Base-by-base conservation (phyloP, 2,888 invertebrate species). In the Sarcophaga caerulescens region DNA sequence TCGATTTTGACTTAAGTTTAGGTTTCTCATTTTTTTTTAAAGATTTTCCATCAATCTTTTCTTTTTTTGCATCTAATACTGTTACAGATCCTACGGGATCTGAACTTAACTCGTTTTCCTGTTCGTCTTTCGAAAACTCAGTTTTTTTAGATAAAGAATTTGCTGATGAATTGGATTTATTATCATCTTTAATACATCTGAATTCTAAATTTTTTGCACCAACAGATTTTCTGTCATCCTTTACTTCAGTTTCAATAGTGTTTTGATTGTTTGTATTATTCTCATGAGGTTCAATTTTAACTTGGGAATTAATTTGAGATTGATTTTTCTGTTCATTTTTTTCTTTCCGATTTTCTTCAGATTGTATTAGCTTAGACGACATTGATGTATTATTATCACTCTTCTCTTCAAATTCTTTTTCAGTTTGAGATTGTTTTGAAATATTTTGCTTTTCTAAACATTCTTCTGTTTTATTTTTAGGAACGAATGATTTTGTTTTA, bases 1-100 rank as follows among this genome's bases (percentile, higher is more conserved):
- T 65, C 57, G 52, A 23, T 23, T 62, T 23, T 52, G 52, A 14
- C 19, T 59, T 69, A 5, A 52, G 19, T 68, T 76, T 79, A 23
- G 1, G 21, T 19, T 59, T 80, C 14, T 60, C 47, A 2, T 57
- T 62, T 71, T 66, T 75, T 71, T 10, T 17, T 14, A 52, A 12
- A 52, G 52, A 52, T 14, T 52, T 14, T 52, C 17, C 52, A 4
- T 17, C 52, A 52, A 17, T 17, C 4, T 14, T 52, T 52, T 52
- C 35, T 35, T 35, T 52, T 14, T 52, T 52, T 17, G 3, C 52
- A 4, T 52, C 52, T 52, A 52, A 17, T 52, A 52, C 17, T 52
- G 52, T 52, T 4, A 52, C 52, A 52, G 12, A 1, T 1, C 4
- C 17, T 52, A 5, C 52, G 17, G 0, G 17, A 4, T 14, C 17